A percentile compares a stretch with the other conserved stretches of the same genome.
Evolutionary conservation across 2,888 invertebrate genomes (phyloP).

Genomic region (Bugula neritina): DNA sequence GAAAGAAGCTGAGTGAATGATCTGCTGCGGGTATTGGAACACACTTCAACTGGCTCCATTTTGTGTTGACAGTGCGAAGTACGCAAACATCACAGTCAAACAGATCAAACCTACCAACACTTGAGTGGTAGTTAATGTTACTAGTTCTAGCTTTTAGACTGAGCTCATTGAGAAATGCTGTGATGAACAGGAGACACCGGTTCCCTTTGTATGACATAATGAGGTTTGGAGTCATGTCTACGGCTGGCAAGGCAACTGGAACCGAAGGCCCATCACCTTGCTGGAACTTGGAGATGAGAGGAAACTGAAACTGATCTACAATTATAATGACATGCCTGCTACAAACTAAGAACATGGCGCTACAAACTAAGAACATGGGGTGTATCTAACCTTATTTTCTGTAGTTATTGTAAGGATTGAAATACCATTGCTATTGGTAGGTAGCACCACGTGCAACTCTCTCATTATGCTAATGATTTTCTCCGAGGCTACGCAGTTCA

Average conservation of each 20-base stretch:
- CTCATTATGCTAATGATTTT: not conserved
- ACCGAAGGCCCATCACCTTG: not conserved
- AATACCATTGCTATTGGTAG: not conserved
- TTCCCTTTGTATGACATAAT: not conserved
- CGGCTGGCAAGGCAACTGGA: not conserved
- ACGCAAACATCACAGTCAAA: not conserved
- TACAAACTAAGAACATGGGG: too few relatives aligned
- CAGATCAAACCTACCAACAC: not conserved
- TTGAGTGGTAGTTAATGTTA: not conserved
- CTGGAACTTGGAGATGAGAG: not conserved
- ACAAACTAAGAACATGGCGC: too few relatives aligned
- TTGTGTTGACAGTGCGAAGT: not conserved
- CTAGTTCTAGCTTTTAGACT: not conserved
- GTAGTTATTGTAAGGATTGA: too few relatives aligned
- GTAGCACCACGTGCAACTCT: not conserved
- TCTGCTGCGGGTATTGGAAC: not conserved
- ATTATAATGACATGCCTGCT: too few relatives aligned
- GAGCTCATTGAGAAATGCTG: conserved; percentile 10
- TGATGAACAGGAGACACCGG: not conserved
- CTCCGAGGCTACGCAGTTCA: not conserved
- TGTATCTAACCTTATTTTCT: too few relatives aligned
- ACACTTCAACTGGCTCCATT: not conserved
- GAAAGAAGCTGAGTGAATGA: not conserved
- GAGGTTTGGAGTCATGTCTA: not conserved
- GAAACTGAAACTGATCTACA: too few relatives aligned